phyloP scores from a whole-genome alignment of 1,140 invertebrate genomes.

The Drosophila ercepeae region DNA sequence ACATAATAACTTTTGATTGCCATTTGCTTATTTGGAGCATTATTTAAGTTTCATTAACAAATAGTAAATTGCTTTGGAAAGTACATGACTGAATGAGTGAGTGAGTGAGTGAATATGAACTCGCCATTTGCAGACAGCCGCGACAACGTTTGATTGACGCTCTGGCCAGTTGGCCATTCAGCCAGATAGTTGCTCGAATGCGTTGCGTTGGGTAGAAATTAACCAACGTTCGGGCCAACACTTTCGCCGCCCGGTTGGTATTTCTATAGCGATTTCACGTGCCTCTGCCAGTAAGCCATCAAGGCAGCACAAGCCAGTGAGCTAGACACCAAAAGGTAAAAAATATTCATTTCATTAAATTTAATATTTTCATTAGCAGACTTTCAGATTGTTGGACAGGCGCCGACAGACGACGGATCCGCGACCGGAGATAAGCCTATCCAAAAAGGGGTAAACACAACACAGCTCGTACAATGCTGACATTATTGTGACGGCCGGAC shows the following conservation, averaged over 20 bases:
- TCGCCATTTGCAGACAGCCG: constrained; percentile 37
- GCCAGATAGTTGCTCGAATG: constrained; percentile 58
- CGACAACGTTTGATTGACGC: constrained; percentile 72
- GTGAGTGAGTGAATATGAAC: constrained; percentile 32
- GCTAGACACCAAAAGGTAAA: constrained; percentile 16
- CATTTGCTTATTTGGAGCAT: constrained; percentile 78
- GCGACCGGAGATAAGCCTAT: constrained; percentile 48
- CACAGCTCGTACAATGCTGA: constrained; percentile 42
- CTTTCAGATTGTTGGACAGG: constrained; percentile 47
- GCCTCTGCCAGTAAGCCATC: constrained; percentile 3
- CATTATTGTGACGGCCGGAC: constrained; percentile 56
- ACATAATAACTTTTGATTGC: constrained; percentile 72
- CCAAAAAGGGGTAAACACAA: constrained; percentile 33
- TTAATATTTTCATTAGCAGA: constrained; percentile 80
- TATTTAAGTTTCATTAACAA: constrained; percentile 79
- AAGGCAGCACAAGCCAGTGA: neutral
- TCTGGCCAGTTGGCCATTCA: constrained; percentile 23
- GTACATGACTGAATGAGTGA: constrained; percentile 32
- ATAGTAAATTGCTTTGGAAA: constrained; percentile 79
- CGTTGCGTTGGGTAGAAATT: constrained; percentile 59
- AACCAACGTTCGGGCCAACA: constrained; percentile 51
- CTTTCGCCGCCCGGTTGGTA: constrained; percentile 55
- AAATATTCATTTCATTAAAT: constrained; percentile 79
- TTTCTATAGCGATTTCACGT: constrained; percentile 43
- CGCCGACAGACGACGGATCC: constrained; percentile 39